A percentile compares a stretch with the other conserved stretches of the same genome.
Evolutionary conservation across 2,113 vertebrate genomes (phyloP).

Genomic region (Pterophyllum scalare): DNA sequence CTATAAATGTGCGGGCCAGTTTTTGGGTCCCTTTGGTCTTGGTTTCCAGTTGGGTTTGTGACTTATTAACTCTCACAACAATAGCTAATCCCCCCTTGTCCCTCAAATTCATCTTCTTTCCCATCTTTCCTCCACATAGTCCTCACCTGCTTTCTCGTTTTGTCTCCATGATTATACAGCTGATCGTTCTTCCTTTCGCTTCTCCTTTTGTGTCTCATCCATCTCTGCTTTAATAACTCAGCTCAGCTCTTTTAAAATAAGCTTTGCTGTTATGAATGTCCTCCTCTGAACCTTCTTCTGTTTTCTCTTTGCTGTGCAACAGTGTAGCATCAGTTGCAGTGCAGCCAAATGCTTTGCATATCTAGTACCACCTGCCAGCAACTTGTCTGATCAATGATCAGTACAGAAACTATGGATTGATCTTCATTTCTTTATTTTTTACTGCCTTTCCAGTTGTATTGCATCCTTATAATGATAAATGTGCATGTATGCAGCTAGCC

Average conservation of each 20-base stretch:
- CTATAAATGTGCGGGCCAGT: constrained; percentile 36
- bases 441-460: not conserved
- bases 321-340: not conserved
- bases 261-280: not conserved
- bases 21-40: constrained; percentile 33
- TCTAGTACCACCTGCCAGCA: not conserved
- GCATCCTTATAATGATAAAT: too few species aligned
- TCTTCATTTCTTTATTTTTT: not conserved
- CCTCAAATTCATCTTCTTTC: not conserved
- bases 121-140: not conserved
- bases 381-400: not conserved
- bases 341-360: not conserved
- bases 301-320: not conserved
- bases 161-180: not conserved
- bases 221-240: not conserved
- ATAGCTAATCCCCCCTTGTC: not conserved
- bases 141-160: not conserved
- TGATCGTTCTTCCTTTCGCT: too few species aligned
- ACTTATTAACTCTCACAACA: constrained; percentile 1
- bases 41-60: constrained; percentile 3
- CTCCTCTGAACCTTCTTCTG: not conserved
- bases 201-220: not conserved
- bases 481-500: too few species aligned
- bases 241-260: not conserved
- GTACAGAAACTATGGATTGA: not conserved